Conservation (phyloP, 1,140 invertebrate species). For the Apolygus lucorum region DNA sequence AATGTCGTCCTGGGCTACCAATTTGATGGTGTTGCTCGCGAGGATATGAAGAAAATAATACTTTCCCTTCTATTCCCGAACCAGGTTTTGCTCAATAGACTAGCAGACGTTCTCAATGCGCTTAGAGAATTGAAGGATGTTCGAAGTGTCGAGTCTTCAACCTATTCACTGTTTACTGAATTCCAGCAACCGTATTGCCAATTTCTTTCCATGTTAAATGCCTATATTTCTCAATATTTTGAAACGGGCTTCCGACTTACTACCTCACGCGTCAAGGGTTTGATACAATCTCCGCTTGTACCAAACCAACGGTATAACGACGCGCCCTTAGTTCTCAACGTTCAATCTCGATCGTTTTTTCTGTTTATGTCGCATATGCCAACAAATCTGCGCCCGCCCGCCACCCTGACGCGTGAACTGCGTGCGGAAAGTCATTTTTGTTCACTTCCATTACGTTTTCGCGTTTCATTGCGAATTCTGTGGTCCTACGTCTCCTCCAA, state of each 20-base stretch:
- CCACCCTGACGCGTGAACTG: background rate
- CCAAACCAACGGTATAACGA: background rate
- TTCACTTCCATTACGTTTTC: background rate
- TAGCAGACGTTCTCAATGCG: background rate
- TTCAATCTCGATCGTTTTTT: background rate
- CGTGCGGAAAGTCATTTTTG: background rate
- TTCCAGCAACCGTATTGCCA: no score
- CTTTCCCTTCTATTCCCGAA: background rate
- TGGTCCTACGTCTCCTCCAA: no score
- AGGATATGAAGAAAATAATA: background rate
- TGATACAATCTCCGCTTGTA: no score
- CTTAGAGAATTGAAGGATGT: background rate
- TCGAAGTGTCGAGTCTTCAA: no score
- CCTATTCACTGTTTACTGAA: no score
- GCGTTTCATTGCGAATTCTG: no score
- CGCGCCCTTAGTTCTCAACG: background rate
- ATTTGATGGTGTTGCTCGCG: background rate
- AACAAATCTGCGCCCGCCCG: background rate
- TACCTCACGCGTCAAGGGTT: no score
- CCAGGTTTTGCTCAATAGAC: background rate
- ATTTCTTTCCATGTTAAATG: no score
- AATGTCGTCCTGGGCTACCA: background rate
- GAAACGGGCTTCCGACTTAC: no score
- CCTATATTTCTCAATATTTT: no score
- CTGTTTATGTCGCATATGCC: background rate